Percentiles rank a stretch among this genome's conserved stretches.
These are phyloP conservation scores for Rachycentron canadum DNA, from an alignment of 2,797 vertebrate species.

Conservation along the genomic window DNA sequence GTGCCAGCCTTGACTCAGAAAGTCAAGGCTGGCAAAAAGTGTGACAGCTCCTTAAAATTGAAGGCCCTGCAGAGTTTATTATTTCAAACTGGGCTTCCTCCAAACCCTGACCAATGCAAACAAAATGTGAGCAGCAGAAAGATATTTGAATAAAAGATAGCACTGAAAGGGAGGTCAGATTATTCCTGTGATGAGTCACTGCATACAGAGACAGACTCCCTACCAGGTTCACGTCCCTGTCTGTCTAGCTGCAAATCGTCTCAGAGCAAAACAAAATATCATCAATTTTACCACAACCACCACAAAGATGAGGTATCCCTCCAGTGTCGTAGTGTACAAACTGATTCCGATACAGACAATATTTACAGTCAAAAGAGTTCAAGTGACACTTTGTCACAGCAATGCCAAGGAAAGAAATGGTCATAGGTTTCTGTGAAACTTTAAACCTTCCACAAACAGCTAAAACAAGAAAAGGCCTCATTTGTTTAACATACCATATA, in stretches of 20 bases:
- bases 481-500: constrained; percentile 19
- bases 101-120: neutral
- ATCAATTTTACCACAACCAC: neutral
- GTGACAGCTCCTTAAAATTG: neutral
- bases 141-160: neutral
- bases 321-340: neutral
- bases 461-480: neutral
- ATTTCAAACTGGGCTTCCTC: neutral
- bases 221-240: neutral
- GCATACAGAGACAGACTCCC: neutral
- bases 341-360: neutral
- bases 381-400: neutral
- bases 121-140: neutral
- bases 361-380: neutral
- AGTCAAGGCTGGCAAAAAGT: neutral
- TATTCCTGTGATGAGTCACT: neutral
- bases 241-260: neutral
- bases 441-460: neutral
- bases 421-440: neutral
- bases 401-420: neutral
- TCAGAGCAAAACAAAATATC: no score
- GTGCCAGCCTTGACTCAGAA: neutral
- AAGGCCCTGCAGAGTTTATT: neutral
- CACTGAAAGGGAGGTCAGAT: no score
- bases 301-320: neutral